phyloP scores from a whole-genome alignment of 2,797 vertebrate species.

The Microcaecilia unicolor region DNA sequence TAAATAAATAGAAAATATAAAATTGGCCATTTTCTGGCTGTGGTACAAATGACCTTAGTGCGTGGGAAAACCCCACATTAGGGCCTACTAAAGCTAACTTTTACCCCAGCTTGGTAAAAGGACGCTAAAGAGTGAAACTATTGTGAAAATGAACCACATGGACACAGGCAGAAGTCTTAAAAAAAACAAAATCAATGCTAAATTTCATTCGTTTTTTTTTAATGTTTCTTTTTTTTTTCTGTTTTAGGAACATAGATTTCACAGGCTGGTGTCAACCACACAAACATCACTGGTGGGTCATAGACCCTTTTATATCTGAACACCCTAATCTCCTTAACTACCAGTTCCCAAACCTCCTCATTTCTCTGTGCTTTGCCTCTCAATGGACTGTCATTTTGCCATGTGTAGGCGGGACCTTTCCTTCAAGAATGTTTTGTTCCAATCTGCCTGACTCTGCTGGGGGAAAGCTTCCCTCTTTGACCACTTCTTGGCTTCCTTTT shows the following conservation, averaged over 20 bases:
- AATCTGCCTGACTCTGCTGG: conserved; percentile 46
- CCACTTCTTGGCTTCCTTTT: conserved; percentile 70
- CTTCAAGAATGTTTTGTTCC: conserved; percentile 68
- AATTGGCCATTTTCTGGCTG: too few relatives aligned
- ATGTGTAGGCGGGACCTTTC: conserved; percentile 76
- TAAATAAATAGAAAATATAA: too few relatives aligned
- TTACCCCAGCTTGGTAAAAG: too few relatives aligned
- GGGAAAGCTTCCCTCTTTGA: conserved; percentile 54
- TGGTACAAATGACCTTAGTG: too few relatives aligned
- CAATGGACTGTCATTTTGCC: conserved; percentile 73
- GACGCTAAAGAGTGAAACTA: too few relatives aligned
- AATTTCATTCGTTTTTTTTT: neutral
- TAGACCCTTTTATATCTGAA: conserved; percentile 33
- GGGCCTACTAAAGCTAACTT: too few relatives aligned
- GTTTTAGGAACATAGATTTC: conserved; percentile 29
- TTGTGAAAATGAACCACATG: too few relatives aligned
- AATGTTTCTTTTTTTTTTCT: neutral
- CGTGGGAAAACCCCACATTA: too few relatives aligned
- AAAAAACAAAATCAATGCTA: neutral
- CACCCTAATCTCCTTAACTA: conserved; percentile 61
- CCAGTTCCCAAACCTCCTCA: conserved; percentile 69
- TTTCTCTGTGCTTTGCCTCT: conserved; percentile 67
- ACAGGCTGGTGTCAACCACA: conserved; percentile 39
- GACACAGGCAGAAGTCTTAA: too few relatives aligned
- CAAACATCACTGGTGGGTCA: conserved; percentile 34